Conservation (phyloP, 2,113 vertebrate genomes). For the Cepphus grylle region DNA sequence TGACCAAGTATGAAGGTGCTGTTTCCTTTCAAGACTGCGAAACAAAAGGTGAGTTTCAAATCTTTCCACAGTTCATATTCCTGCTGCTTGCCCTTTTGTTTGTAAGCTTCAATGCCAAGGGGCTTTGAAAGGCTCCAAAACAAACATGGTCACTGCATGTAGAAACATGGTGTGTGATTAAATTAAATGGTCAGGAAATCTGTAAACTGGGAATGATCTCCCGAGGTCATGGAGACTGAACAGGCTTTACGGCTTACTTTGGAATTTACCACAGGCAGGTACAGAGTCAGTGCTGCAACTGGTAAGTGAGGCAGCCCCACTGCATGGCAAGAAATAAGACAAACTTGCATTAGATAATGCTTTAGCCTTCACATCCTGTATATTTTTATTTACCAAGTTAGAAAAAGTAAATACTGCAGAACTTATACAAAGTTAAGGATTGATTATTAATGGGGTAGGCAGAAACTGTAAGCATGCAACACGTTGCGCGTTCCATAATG, state of each 20-base stretch:
- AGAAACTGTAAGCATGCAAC: not conserved
- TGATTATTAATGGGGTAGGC: not conserved
- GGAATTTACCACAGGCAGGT: not conserved
- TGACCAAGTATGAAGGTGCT: conserved; percentile 86
- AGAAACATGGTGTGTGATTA: not conserved
- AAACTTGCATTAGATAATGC: not conserved
- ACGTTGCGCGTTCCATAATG: rapidly evolving
- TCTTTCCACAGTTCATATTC: not conserved
- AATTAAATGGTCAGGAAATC: not conserved
- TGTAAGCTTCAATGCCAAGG: not conserved
- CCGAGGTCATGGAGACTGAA: not conserved
- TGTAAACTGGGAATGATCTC: not conserved
- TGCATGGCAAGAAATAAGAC: not conserved
- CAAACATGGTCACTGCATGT: not conserved
- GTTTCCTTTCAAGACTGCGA: conserved; percentile 94
- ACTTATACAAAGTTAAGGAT: not conserved
- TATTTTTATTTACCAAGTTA: not conserved
- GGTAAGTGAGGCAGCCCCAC: not conserved
- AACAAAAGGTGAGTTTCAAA: conserved; percentile 84
- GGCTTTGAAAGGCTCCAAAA: not conserved
- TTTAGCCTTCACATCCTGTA: not conserved
- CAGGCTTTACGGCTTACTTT: not conserved
- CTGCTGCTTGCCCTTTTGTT: not conserved
- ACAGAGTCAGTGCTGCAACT: not conserved
- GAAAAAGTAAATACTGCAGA: not conserved